Conservation (phyloP, 2,113 vertebrate genomes). For the Coregonus clupeaformis region DNA sequence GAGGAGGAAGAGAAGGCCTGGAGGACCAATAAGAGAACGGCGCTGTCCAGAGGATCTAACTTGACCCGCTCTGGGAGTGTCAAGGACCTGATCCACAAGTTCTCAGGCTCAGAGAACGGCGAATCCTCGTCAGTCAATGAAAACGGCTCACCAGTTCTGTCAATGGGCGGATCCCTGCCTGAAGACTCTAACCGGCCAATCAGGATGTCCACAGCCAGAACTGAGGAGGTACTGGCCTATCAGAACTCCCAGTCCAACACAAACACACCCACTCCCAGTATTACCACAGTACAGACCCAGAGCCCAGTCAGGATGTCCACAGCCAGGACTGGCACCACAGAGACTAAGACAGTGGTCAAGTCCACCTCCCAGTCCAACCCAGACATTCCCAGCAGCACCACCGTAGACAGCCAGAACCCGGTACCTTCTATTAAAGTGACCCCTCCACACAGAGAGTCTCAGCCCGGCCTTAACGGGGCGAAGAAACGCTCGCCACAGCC, state of each 20-base stretch:
- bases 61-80: slow-evolving; percentile 58
- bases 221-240: background rate
- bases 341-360: no score
- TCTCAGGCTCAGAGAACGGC: slow-evolving; percentile 50
- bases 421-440: slow-evolving; percentile 8
- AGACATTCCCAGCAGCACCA: background rate
- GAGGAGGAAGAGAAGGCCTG: slow-evolving; percentile 27
- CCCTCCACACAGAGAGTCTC: background rate
- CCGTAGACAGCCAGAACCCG: background rate
- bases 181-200: background rate
- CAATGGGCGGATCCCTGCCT: background rate
- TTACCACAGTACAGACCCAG: background rate
- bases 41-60: background rate
- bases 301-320: background rate
- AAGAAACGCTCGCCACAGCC: slow-evolving; percentile 34
- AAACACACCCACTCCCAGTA: background rate
- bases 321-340: no score
- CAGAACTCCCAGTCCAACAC: background rate
- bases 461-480: background rate
- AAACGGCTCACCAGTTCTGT: background rate
- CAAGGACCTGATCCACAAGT: slow-evolving; percentile 70
- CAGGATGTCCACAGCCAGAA: background rate
- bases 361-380: no score
- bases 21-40: slow-evolving; percentile 13
- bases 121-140: background rate